phyloP scores from a whole-genome alignment of 2,888 invertebrate genomes.

The Taphrorychus bicolor region DNA sequence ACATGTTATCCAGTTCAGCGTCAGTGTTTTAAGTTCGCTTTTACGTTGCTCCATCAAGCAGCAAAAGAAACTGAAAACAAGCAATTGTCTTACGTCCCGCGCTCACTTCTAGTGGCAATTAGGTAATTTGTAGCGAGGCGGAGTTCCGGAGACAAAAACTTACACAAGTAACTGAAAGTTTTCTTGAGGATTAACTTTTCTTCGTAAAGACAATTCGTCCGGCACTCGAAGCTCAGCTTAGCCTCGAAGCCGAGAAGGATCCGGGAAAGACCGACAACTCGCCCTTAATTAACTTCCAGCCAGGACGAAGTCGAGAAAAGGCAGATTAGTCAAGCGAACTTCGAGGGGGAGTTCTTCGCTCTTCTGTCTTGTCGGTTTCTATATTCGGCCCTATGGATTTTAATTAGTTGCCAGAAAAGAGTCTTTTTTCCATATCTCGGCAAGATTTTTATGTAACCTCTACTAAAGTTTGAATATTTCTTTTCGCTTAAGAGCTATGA shows the following conservation, averaged over 20 bases:
- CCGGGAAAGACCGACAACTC: slow-evolving; percentile 21
- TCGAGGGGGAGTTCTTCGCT: slow-evolving; percentile 4
- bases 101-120: neutral
- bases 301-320: slow-evolving; percentile 18
- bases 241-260: slow-evolving; percentile 5
- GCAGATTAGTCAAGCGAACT: slow-evolving; percentile 15
- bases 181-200: slow-evolving; percentile 16
- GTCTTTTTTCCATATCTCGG: too few relatives aligned
- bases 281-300: slow-evolving; percentile 25
- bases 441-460: too few relatives aligned
- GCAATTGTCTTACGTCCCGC: neutral
- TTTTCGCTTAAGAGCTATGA: too few relatives aligned
- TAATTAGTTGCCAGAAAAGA: too few relatives aligned
- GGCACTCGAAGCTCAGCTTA: slow-evolving; percentile 15
- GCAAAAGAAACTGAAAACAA: neutral
- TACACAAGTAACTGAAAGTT: slow-evolving; percentile 13
- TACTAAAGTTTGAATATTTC: too few relatives aligned
- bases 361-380: slow-evolving; percentile 19
- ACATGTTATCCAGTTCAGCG: too few relatives aligned
- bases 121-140: neutral
- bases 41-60: neutral
- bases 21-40: too few relatives aligned
- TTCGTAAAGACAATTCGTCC: slow-evolving; percentile 21
- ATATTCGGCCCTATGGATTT: slow-evolving; percentile 9
- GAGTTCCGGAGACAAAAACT: slow-evolving; percentile 2